Evolutionary conservation across 2,888 invertebrate species (phyloP), one percentile per base, ranked within the genome.

Genomic region (Tipula vernalis): DNA sequence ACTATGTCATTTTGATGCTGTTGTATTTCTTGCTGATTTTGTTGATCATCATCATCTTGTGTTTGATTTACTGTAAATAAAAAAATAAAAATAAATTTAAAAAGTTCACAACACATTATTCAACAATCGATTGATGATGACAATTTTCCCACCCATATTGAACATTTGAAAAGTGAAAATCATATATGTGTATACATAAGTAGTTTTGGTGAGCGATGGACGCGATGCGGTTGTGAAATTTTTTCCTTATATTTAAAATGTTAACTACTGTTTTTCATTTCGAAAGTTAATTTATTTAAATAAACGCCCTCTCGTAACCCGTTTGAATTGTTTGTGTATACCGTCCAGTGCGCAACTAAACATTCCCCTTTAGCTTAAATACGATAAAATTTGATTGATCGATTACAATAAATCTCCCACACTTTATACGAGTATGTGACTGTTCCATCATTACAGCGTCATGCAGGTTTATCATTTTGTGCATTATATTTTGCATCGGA

Each of bases 1-100:
- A 92, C 91, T 87, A 93, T 91, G 88, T 93, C 93, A 88, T 92
- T 90, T 88, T 90, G 89, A 89, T 91, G 92, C 89, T 91, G 71
- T 71, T 71, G 71, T 8, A 71, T 71, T 71, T 71, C 28, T 71
- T 71, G 71, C 28, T 71, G 71, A 28, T 42, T 6, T 85, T 15
- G 15, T 42, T 71, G 28, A 71, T 71, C 71, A 18, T 57, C 28
- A 28, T 28, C 57, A 71, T 84, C 84, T 84, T 39, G 39, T 39
- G 86, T 57, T 84, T 89, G 89, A 89, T 89, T 88, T 88, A 88
- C 89, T 90, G 89, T 86, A 88, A 87, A 87, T 87, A 87, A 86
- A 86, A 87, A 10, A n/a, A n/a, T n/a, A n/a, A n/a, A n/a, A n/a
- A n/a, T n/a, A n/a, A n/a, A n/a, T n/a, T n/a, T n/a, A n/a, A 18